Evolutionary conservation across 1,140 invertebrate genomes (phyloP).

Genomic region (Drosophila bocqueti): DNA sequence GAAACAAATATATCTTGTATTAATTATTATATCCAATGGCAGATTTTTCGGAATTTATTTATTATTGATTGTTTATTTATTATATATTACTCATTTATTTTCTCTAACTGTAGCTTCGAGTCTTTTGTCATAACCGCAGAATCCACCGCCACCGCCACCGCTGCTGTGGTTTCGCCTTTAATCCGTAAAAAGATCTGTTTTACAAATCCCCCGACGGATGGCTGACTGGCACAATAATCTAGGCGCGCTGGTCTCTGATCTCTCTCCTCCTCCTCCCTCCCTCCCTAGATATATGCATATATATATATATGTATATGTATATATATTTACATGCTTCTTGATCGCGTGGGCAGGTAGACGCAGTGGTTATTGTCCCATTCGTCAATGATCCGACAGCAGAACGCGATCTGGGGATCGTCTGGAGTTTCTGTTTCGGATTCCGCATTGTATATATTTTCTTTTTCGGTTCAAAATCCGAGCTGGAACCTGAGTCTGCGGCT

Average conservation of each 20-base stretch:
- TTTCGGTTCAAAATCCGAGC: constrained; percentile 37
- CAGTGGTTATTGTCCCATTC: constrained; percentile 48
- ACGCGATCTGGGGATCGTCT: constrained; percentile 35
- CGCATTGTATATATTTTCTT: constrained; percentile 2
- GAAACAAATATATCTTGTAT: neutral
- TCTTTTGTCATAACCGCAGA: constrained; percentile 58
- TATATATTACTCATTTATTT: neutral
- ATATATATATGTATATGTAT: neutral
- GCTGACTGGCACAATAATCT: constrained; percentile 64
- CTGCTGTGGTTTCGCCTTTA: constrained; percentile 66
- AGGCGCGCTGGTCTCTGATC: constrained; percentile 75
- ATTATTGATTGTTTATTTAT: neutral
- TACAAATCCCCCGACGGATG: constrained; percentile 68
- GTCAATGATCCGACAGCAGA: constrained; percentile 52
- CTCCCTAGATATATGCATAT: neutral
- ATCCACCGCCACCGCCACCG: constrained; percentile 42
- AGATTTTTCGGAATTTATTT: neutral
- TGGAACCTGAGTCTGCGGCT: constrained; percentile 47
- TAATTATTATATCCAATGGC: neutral
- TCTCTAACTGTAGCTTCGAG: constrained; percentile 16
- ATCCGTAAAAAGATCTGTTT: constrained; percentile 80
- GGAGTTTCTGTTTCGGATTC: constrained; percentile 12
- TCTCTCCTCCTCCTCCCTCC: constrained; percentile 19
- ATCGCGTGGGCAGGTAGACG: constrained; percentile 78
- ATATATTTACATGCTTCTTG: constrained; percentile 1